Evolutionary conservation across 2,797 vertebrate genomes (phyloP).

Genomic region (Lagodon rhomboides): DNA sequence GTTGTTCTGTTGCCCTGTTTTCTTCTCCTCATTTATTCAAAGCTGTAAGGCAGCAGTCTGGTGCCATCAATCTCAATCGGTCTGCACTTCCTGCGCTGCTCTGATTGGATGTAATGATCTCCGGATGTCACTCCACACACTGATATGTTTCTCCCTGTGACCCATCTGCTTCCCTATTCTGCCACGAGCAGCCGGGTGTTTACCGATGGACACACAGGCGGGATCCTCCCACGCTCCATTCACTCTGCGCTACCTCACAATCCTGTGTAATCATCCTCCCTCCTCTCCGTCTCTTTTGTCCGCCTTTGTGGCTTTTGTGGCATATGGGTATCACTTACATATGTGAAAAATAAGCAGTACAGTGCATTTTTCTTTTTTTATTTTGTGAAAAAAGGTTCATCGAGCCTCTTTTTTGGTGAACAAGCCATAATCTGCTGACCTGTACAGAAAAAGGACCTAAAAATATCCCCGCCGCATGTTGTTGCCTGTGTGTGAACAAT

Average conservation of each 20-base stretch:
- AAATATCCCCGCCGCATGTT: background rate
- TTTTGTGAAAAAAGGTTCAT: background rate
- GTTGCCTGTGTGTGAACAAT: conserved; percentile 11
- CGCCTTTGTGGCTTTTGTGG: conserved; percentile 7
- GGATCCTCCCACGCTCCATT: conserved; percentile 73
- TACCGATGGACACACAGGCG: conserved; percentile 62
- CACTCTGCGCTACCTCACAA: conserved; percentile 36
- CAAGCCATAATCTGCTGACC: conserved; percentile 20
- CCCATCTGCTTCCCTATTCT: conserved; percentile 77
- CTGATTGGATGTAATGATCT: conserved; percentile 85
- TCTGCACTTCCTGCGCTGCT: conserved; percentile 74
- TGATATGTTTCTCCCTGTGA: conserved; percentile 76
- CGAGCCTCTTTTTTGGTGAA: background rate
- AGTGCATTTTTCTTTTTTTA: background rate
- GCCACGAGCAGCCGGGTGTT: conserved; percentile 73
- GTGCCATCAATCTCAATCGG: conserved; percentile 80
- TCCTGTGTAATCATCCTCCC: conserved; percentile 32
- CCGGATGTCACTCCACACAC: conserved; percentile 76
- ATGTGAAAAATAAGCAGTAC: background rate
- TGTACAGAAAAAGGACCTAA: background rate
- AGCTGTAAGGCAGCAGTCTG: conserved; percentile 74
- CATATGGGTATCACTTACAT: conserved; percentile 4
- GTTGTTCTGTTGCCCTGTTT: conserved; percentile 73
- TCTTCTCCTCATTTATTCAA: conserved; percentile 78
- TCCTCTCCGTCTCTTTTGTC: conserved; percentile 24